Conservation (phyloP, 2,888 invertebrate genomes). For the Papilio demoleus region DNA sequence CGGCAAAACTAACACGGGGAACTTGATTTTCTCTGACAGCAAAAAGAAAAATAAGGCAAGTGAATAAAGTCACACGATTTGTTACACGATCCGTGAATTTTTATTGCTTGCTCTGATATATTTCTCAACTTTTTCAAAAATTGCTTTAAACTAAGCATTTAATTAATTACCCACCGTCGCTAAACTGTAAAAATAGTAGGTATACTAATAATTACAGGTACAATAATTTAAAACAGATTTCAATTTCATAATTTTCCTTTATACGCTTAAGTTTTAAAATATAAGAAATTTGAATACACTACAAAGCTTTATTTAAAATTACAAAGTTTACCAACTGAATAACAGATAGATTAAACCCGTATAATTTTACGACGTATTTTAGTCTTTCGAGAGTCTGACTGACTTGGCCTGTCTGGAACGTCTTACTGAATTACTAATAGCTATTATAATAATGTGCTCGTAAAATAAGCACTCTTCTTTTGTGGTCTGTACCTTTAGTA, state of each 20-base stretch:
- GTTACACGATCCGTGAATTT: background rate
- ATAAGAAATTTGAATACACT: slow-evolving; percentile 4
- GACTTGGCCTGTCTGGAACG: slow-evolving; percentile 19
- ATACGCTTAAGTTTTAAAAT: background rate
- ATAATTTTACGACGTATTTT: slow-evolving; percentile 26
- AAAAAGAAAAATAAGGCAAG: slow-evolving; percentile 42
- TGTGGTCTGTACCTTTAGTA: slow-evolving; percentile 52
- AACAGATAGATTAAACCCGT: slow-evolving; percentile 36
- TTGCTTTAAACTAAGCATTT: too few species aligned
- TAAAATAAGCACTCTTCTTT: slow-evolving; percentile 53
- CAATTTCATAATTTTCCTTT: background rate
- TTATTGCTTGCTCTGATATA: too few species aligned
- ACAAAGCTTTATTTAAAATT: slow-evolving; percentile 8
- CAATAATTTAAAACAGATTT: too few species aligned
- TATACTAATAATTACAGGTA: too few species aligned
- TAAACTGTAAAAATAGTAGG: too few species aligned
- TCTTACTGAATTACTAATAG: slow-evolving; percentile 18
- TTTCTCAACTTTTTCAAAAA: too few species aligned
- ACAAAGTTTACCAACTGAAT: slow-evolving; percentile 7
- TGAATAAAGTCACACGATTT: slow-evolving; percentile 16
- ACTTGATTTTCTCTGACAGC: slow-evolving; percentile 46
- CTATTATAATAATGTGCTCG: slow-evolving; percentile 10
- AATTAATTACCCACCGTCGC: too few species aligned
- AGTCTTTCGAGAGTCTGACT: background rate
- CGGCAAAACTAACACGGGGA: slow-evolving; percentile 61